Base-by-base conservation (phyloP, 2,888 invertebrate genomes). In the Agrotis clavis region DNA sequence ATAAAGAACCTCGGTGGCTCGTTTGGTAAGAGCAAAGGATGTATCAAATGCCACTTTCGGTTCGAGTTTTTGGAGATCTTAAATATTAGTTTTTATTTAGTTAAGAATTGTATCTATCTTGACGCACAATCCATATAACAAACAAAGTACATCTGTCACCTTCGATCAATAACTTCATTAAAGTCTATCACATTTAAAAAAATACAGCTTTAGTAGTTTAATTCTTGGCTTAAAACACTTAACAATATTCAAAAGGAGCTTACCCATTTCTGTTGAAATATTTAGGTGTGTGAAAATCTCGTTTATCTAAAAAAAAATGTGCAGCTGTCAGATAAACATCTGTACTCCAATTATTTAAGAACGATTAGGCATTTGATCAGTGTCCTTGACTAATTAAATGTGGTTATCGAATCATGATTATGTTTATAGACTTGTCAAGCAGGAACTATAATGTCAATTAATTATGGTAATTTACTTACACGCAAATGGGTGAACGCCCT, bases 361-460 rank as follows among this genome's bases (percentile, higher is more conserved):
- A 57, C 71, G 63, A 79, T 82, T 66, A 35, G 51, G 14, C 14
- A 51, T 54, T 50, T 66, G 13, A 69, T 56, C 45, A 41, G 50
- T 66, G 57, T 47, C 77, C 77, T 75, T 83, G 64, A 30, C 50
- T 75, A 66, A 85, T 83, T 77, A 77, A 2, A 48, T 41, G 62
- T 45, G 25, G 48, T 68, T 74, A 71, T 67, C 19, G 11, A 25
- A 76, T 72, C 50, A 59, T 68, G 62, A 85, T 83, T 76, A 69
- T 51, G 18, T 14, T 21, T 59, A 56, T 57, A 63, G 18, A 71
- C 68, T 69, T 30, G 82, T 60, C 54, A n/a, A 77, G 30, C 84
- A 86, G 84, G 86, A 84, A 84, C 75, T 64, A 14, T n/a, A 51
- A 41, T 63, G 30, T 61, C 48, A 71, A 80, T 84, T 78, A 70